Evolutionary conservation across 37 sponge, comb jelly and placozoan genomes (phyloP).

Genomic region (Hexactinellida sp.): DNA sequence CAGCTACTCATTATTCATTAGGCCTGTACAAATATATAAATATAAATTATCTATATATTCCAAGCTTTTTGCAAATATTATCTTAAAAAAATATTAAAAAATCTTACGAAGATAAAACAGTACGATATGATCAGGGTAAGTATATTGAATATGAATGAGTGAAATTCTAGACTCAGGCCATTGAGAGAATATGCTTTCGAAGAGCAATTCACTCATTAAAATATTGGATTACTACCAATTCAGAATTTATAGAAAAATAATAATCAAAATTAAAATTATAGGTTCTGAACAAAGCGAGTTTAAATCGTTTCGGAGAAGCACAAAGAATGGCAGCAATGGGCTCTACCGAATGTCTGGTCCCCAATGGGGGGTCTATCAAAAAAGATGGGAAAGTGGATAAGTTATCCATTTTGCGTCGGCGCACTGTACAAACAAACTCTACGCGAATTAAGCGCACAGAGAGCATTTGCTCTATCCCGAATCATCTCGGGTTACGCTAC

Average conservation of each 20-base stretch:
- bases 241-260: background rate
- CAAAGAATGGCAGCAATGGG: background rate
- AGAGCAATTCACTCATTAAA: background rate
- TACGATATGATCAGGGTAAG: background rate
- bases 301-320: background rate
- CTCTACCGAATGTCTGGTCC: background rate
- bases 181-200: background rate
- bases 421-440: background rate
- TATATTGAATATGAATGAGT: background rate
- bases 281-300: background rate
- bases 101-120: no score
- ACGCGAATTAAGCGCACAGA: background rate
- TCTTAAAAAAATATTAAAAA: no score
- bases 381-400: background rate
- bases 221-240: background rate
- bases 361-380: background rate
- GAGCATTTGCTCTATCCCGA: conserved; percentile 2
- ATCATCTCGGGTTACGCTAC: background rate
- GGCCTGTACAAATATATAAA: no score
- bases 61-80: no score
- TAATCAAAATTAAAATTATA: background rate
- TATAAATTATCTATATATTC: no score
- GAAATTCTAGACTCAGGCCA: background rate
- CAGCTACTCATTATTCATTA: no score
- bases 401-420: background rate